Evolutionary conservation across 2,113 vertebrate genomes (phyloP).

Genomic region (Sisor rabdophorus): DNA sequence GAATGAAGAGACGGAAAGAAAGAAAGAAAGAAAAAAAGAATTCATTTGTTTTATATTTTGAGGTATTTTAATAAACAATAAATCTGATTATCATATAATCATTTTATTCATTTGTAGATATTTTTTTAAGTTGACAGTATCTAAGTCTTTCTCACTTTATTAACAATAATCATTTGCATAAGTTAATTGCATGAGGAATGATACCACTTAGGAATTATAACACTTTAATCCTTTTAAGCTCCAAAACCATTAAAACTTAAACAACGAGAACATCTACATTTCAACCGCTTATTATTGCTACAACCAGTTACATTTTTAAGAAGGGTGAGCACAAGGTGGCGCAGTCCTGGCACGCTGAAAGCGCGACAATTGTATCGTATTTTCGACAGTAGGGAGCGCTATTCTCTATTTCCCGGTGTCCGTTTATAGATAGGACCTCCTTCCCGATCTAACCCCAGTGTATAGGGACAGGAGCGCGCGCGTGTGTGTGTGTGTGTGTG

Average conservation of each 20-base stretch:
- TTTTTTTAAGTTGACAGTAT: neutral
- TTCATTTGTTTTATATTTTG: too few species aligned
- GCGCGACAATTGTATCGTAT: neutral
- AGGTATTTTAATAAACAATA: too few species aligned
- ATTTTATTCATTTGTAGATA: neutral
- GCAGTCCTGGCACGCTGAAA: neutral
- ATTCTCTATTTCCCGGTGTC: neutral
- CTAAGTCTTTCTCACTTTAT: neutral
- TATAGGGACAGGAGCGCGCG: neutral
- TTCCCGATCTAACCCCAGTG: constrained; percentile 22
- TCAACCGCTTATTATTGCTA: too few species aligned
- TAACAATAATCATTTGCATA: neutral
- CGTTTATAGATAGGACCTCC: constrained; percentile 34
- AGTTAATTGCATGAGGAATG: too few species aligned
- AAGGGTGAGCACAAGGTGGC: neutral
- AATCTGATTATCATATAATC: neutral
- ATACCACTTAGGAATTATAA: too few species aligned
- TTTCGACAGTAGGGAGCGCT: constrained; percentile 18
- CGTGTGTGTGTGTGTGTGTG: neutral
- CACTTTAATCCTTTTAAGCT: too few species aligned
- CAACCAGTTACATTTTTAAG: too few species aligned
- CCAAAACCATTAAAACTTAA: too few species aligned
- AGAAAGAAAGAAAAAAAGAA: neutral
- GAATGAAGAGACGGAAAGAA: neutral
- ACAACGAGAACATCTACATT: too few species aligned